Evolutionary conservation across 2,888 invertebrate species (phyloP).

Genomic region (Falcaria lacertinaria): DNA sequence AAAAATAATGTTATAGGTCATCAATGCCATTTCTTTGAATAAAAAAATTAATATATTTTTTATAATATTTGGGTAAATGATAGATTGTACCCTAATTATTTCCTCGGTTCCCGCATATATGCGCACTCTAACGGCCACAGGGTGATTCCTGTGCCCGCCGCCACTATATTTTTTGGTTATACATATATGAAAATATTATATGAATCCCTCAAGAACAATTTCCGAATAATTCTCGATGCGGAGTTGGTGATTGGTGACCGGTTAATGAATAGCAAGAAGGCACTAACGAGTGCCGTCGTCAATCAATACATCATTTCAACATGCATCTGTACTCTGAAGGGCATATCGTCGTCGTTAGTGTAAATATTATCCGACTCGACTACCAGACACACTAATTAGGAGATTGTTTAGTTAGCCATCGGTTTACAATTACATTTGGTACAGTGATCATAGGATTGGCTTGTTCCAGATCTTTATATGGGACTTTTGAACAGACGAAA

Average conservation of each 20-base stretch:
- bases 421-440: background rate
- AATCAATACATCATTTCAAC: background rate
- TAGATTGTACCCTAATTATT: too few species aligned
- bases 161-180: too few species aligned
- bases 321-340: background rate
- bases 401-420: conserved; percentile 13
- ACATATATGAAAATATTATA: too few species aligned
- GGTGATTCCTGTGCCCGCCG: too few species aligned
- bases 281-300: background rate
- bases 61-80: too few species aligned
- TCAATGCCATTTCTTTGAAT: too few species aligned
- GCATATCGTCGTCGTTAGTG: background rate
- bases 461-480: too few species aligned
- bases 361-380: background rate
- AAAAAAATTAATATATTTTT: too few species aligned
- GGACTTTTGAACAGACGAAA: too few species aligned
- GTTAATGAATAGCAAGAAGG: background rate
- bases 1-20: too few species aligned
- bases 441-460: background rate
- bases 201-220: background rate
- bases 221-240: background rate
- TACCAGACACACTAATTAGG: conserved; percentile 12
- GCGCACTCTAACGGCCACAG: too few species aligned
- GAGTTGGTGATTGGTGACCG: background rate
- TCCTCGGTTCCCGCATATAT: too few species aligned